phyloP scores from a whole-genome alignment of 2,888 invertebrate genomes.

The Palloptera scutellata region DNA sequence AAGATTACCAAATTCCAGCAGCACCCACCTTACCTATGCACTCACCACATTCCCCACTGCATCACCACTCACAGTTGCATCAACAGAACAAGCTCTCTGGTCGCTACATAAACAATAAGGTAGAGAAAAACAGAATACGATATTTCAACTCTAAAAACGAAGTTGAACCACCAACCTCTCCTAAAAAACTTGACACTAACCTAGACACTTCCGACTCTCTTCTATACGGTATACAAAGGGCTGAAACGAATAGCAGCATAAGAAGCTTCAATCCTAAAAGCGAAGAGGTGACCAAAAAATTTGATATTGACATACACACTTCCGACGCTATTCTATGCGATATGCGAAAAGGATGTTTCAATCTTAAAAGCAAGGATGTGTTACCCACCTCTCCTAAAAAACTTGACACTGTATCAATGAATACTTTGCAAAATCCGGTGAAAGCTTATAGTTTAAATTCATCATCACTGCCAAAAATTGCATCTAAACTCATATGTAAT shows the following conservation, averaged over 20 bases:
- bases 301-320: not conserved
- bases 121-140: not conserved
- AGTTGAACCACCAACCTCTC: not conserved
- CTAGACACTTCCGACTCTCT: not conserved
- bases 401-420: too few species aligned
- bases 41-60: slow-evolving; percentile 52
- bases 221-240: slow-evolving; percentile 50
- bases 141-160: not conserved
- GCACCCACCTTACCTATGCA: slow-evolving; percentile 52
- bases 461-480: slow-evolving; percentile 16
- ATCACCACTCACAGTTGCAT: slow-evolving; percentile 40
- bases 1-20: slow-evolving; percentile 37
- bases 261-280: not conserved
- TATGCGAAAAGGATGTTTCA: slow-evolving; percentile 32
- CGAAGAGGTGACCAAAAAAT: not conserved
- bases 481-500: slow-evolving; percentile 36
- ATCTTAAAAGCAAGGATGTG: not conserved
- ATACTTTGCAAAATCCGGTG: slow-evolving; percentile 16
- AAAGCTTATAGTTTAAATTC: slow-evolving; percentile 9
- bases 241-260: slow-evolving; percentile 17
- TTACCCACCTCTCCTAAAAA: too few species aligned
- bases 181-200: not conserved
- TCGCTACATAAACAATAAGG: slow-evolving; percentile 51
- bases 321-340: slow-evolving; percentile 42
- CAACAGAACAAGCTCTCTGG: slow-evolving; percentile 50